Percentiles rank a stretch among this genome's conserved stretches.
Evolutionary conservation across 2,113 vertebrate genomes (phyloP).

Genomic region (Ginglymostoma cirratum): DNA sequence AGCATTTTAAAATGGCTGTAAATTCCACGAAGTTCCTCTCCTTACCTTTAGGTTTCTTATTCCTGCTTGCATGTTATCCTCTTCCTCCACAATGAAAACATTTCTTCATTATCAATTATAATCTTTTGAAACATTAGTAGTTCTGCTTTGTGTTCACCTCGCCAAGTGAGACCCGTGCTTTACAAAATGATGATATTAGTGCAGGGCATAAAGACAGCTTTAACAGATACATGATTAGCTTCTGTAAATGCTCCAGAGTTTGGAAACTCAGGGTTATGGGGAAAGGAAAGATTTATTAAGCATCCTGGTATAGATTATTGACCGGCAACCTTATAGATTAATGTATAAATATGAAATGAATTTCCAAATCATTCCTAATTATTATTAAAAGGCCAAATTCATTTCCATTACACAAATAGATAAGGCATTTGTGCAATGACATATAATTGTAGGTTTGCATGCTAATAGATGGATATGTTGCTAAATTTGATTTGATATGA

Average conservation of each 20-base stretch:
- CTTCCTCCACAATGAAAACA: neutral
- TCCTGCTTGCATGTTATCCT: neutral
- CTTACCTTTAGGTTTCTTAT: neutral
- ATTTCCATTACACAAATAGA: neutral
- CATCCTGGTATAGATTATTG: neutral
- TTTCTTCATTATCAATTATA: neutral
- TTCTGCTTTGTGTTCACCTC: neutral
- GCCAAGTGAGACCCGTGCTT: neutral
- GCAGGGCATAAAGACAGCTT: neutral
- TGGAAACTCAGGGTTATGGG: neutral
- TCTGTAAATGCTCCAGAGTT: neutral
- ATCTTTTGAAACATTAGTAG: neutral
- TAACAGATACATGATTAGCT: too few species aligned
- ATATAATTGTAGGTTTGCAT: neutral
- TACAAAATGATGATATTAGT: neutral
- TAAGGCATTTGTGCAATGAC: neutral
- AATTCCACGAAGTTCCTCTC: neutral
- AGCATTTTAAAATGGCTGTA: neutral
- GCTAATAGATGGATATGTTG: constrained; percentile 6
- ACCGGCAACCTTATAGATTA: neutral
- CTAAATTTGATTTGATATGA: constrained; percentile 8
- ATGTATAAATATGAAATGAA: constrained; percentile 12
- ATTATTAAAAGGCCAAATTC: neutral
- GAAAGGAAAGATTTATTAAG: neutral
- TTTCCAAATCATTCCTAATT: neutral